Evolutionary conservation across 2,888 invertebrate genomes (phyloP).

Genomic region (Neelides folsomi): DNA sequence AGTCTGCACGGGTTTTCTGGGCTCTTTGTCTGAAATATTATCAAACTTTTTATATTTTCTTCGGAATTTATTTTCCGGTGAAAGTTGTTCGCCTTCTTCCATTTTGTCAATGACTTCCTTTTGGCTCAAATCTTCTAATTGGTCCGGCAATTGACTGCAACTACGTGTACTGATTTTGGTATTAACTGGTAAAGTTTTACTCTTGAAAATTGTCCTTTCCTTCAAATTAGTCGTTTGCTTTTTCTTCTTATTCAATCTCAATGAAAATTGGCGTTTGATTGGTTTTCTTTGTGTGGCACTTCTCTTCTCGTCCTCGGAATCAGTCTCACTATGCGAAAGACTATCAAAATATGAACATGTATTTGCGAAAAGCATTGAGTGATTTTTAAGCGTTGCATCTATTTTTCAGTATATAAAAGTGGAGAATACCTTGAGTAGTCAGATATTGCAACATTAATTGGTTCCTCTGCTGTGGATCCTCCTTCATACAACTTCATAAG

Average conservation of each 20-base stretch:
- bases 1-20: too few species aligned
- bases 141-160: too few species aligned
- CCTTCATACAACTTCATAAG: constrained; percentile 62
- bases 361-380: too few species aligned
- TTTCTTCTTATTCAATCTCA: constrained; percentile 3
- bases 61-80: neutral
- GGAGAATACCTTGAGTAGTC: constrained; percentile 66
- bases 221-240: neutral
- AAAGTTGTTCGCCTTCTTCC: neutral
- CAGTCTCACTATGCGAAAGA: constrained; percentile 29
- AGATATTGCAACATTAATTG: constrained; percentile 68
- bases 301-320: constrained; percentile 11
- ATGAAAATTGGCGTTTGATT: constrained; percentile 15
- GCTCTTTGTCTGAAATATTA: too few species aligned
- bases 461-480: constrained; percentile 78
- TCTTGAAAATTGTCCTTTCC: neutral
- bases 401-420: neutral
- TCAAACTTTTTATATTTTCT: too few species aligned
- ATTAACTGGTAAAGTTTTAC: constrained; percentile 14
- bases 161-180: too few species aligned
- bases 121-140: too few species aligned
- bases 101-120: too few species aligned
- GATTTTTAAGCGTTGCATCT: too few species aligned
- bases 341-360: too few species aligned
- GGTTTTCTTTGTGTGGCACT: neutral